Evolutionary conservation across 1,140 invertebrate species (phyloP).

Genomic region (Euglossa dilemma): DNA sequence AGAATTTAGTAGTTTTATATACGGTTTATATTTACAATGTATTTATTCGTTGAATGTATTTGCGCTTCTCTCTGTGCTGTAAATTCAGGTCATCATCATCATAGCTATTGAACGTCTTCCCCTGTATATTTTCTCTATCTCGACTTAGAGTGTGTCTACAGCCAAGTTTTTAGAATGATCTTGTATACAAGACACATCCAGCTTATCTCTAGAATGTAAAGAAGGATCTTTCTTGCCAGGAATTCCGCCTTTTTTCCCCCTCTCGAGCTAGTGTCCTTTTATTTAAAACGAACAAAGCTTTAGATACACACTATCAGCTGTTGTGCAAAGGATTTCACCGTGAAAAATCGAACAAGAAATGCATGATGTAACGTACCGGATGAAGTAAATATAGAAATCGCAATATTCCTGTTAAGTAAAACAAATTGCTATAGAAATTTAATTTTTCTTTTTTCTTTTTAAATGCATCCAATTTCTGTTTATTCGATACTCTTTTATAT

Average conservation of each 20-base stretch:
- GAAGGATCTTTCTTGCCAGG: constrained; percentile 4
- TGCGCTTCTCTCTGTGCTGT: background rate
- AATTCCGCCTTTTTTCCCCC: background rate
- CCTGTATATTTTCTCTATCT: background rate
- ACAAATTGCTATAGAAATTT: no score
- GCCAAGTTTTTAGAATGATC: constrained; percentile 8
- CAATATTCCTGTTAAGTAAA: no score
- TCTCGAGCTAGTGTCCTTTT: background rate
- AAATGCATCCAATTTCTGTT: no score
- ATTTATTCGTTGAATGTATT: background rate
- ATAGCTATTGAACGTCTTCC: background rate
- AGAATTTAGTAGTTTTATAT: background rate
- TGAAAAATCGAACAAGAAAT: background rate
- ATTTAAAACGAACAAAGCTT: background rate
- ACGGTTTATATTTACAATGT: no score
- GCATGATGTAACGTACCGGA: background rate
- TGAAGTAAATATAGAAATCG: background rate
- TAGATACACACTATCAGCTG: background rate
- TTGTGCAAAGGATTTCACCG: background rate
- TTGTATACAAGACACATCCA: background rate
- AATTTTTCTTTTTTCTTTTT: no score
- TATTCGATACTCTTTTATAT: no score
- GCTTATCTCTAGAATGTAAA: constrained; percentile 17
- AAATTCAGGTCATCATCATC: constrained; percentile 1
- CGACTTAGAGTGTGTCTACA: background rate